A percentile compares a stretch with the other conserved stretches of the same genome.
These are phyloP conservation scores for Gnathonemus longibarbis DNA, from an alignment of 2,113 vertebrate species.

Conservation along the genomic window DNA sequence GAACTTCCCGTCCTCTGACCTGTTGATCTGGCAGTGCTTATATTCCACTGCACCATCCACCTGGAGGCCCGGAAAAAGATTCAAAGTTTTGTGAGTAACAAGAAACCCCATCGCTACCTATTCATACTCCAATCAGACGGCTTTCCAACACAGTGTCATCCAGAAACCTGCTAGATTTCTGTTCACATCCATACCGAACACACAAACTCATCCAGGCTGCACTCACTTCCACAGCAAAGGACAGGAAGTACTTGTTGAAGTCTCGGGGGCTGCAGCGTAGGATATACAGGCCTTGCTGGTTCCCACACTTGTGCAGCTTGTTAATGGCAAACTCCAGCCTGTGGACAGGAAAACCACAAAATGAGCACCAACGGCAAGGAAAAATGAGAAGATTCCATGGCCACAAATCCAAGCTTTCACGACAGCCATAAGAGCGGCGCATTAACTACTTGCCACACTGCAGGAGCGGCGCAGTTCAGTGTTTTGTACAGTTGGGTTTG, in stretches of 20 bases:
- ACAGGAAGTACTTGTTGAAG: constrained; percentile 90
- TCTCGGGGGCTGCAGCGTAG: constrained; percentile 90
- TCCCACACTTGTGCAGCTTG: constrained; percentile 80
- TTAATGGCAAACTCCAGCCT: constrained; percentile 88
- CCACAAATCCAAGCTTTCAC: neutral
- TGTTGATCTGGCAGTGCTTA: constrained; percentile 88
- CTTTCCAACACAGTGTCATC: neutral
- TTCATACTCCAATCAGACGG: neutral
- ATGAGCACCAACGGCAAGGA: neutral
- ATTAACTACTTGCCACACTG: neutral
- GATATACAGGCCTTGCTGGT: constrained; percentile 81
- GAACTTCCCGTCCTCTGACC: constrained; percentile 74
- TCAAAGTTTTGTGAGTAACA: neutral
- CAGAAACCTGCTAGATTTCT: neutral
- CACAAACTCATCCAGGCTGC: neutral
- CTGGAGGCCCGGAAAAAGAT: constrained; percentile 40
- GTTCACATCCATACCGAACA: neutral
- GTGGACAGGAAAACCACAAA: constrained; percentile 6
- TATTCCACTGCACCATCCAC: constrained; percentile 69
- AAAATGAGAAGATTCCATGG: neutral
- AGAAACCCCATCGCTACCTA: neutral
- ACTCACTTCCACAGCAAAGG: constrained; percentile 90
- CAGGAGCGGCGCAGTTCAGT: neutral
- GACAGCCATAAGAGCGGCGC: neutral
- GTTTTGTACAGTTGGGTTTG: neutral